Evolutionary conservation across 2,113 vertebrate genomes (phyloP), one percentile per base, ranked within the genome.

Genomic region (Platysteira castanea): DNA sequence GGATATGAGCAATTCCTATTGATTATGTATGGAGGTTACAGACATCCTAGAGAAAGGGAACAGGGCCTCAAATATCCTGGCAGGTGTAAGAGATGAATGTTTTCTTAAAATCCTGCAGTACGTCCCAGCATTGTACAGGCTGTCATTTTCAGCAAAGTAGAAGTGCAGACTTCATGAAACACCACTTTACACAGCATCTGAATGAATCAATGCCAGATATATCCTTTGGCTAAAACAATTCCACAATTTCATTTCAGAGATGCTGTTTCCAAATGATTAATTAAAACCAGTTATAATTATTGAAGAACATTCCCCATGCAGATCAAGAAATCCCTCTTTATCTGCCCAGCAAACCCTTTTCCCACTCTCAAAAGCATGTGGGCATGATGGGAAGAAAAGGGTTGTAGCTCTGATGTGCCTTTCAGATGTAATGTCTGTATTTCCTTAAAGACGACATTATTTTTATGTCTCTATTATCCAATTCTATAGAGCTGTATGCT

Each of bases 1-100:
- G 78, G 75, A 95, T 91, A 63, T 83, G 57, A 97, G 46, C 85
- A 93, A 85, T 56, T 83, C 84, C 76, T 50, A 94, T 56, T 90
- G 81, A 77, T 77, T 80, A 87, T 54, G 52, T 83, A 77, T 46
- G 67, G 67, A 96, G 88, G 87, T 70, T 77, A 80, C 75, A 92
- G 46, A 68, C 63, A 92, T 68, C 82, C 78, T 64, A 84, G 26
- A 90, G 42, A 89, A 96, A 91, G 54, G 47, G 65, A 84, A 86
- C 10, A 70, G 46, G 63, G 82, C 50, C 68, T 30, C 67, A 84
- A 13, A 80, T 37, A 69, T 70, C 82, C 82, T 81, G 89, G 61
- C 70, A 94, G 59, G 84, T 93, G 14, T 41, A 90, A 83, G 21
- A 85, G 46, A 41, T 65, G 93, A 90, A 84, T 46, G 26, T 75